Conservation (phyloP, 2,888 invertebrate genomes). For the Oasisia sp. region DNA sequence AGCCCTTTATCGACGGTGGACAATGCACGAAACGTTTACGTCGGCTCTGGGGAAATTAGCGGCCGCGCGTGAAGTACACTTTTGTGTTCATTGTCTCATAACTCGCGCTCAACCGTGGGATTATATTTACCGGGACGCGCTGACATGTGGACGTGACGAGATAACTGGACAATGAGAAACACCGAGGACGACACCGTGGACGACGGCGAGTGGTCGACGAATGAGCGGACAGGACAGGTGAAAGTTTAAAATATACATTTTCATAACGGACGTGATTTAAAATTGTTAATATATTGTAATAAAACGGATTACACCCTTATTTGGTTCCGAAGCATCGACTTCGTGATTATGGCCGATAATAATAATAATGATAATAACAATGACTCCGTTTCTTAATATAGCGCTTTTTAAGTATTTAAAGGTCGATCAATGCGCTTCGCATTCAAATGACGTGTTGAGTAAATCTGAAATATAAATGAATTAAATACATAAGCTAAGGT, state of each 20-base stretch:
- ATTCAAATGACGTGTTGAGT: too few species aligned
- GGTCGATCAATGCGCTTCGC: too few species aligned
- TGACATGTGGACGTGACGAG: not conserved
- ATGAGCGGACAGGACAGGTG: not conserved
- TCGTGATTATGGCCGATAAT: too few species aligned
- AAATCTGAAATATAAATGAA: too few species aligned
- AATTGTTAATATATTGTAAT: not conserved
- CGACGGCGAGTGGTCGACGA: not conserved
- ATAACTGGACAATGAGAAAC: not conserved
- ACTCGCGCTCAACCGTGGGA: not conserved
- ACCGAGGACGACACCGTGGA: not conserved
- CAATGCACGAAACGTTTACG: slow-evolving; percentile 9
- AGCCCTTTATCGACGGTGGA: not conserved
- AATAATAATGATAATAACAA: too few species aligned
- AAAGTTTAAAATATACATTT: not conserved
- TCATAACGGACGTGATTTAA: not conserved
- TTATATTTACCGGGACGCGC: not conserved
- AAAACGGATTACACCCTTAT: not conserved
- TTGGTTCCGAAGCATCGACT: not conserved
- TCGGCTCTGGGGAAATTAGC: not conserved
- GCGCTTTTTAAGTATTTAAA: too few species aligned
- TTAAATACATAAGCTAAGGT: too few species aligned
- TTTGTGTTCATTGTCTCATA: slow-evolving; percentile 17
- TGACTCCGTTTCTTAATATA: too few species aligned
- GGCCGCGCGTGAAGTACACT: not conserved